phyloP scores from a whole-genome alignment of 2,113 vertebrate genomes.

The Brachyhypopomus gauderio region DNA sequence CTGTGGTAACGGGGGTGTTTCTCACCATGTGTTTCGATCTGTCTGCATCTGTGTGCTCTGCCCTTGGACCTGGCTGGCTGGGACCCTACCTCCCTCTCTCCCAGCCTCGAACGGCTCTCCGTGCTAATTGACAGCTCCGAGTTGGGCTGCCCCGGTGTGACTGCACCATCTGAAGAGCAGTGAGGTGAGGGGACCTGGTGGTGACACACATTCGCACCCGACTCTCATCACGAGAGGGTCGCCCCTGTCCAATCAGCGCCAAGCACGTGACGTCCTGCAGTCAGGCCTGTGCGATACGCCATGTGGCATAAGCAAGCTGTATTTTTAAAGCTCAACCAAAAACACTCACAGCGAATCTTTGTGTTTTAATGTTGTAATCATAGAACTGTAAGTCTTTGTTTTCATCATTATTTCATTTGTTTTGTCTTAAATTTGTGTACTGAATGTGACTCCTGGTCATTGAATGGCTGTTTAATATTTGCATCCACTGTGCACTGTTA shows the following conservation, averaged over 20 bases:
- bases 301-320: not conserved
- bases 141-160: constrained; percentile 51
- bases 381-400: not conserved
- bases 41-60: constrained; percentile 31
- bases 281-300: not conserved
- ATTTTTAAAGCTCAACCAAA: too few relatives aligned
- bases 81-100: not conserved
- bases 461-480: too few relatives aligned
- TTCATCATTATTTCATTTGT: not conserved
- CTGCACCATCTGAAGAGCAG: constrained; percentile 56
- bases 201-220: constrained; percentile 3
- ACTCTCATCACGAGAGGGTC: constrained; percentile 10
- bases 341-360: too few relatives aligned
- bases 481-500: too few relatives aligned
- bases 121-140: constrained; percentile 66
- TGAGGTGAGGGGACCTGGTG: constrained; percentile 64
- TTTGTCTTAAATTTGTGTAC: not conserved
- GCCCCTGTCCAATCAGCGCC: constrained; percentile 30
- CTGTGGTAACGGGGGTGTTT: constrained; percentile 18
- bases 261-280: not conserved
- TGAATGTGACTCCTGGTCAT: not conserved
- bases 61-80: not conserved
- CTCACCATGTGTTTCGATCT: constrained; percentile 17
- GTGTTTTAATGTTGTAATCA: too few relatives aligned
- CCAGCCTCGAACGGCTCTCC: constrained; percentile 64